These are phyloP conservation scores for Berghia stephanieae DNA, from an alignment of 1,140 invertebrate genomes.

Conservation along the genomic window DNA sequence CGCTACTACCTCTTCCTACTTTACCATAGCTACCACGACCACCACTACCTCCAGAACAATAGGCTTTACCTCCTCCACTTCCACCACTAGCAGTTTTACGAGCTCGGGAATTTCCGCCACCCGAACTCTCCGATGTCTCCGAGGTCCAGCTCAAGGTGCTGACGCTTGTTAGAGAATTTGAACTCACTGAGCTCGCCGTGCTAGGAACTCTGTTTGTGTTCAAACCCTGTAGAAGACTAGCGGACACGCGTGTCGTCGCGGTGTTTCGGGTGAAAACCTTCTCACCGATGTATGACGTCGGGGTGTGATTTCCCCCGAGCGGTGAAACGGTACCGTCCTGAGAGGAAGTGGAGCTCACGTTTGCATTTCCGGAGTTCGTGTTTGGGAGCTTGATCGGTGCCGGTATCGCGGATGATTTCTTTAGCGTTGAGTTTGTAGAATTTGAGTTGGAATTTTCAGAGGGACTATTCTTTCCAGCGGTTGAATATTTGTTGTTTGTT, in stretches of 20 bases:
- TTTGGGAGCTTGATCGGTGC: background rate
- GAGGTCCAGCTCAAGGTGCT: conserved; percentile 51
- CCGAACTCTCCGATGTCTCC: conserved; percentile 37
- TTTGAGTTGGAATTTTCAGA: conserved; percentile 23
- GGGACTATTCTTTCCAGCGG: conserved; percentile 5
- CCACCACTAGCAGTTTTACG: background rate
- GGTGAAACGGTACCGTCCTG: too few species aligned
- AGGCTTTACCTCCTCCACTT: background rate
- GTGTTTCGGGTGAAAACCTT: conserved; percentile 65
- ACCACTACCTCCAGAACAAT: background rate
- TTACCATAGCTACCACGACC: too few species aligned
- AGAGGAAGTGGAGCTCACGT: conserved; percentile 32
- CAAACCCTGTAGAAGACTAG: conserved; percentile 42
- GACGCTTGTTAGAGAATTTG: conserved; percentile 55
- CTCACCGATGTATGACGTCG: conserved; percentile 52
- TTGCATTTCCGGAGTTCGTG: background rate
- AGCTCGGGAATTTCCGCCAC: background rate
- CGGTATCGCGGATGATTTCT: background rate
- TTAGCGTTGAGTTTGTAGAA: background rate
- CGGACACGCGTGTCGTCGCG: conserved; percentile 58
- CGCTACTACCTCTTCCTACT: too few species aligned
- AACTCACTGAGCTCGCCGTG: conserved; percentile 49
- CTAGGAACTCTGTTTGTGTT: conserved; percentile 41
- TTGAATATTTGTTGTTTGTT: background rate
- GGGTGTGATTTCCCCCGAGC: conserved; percentile 4